Conservation (phyloP, 2,113 vertebrate species). For the Heterochromis multidens region DNA sequence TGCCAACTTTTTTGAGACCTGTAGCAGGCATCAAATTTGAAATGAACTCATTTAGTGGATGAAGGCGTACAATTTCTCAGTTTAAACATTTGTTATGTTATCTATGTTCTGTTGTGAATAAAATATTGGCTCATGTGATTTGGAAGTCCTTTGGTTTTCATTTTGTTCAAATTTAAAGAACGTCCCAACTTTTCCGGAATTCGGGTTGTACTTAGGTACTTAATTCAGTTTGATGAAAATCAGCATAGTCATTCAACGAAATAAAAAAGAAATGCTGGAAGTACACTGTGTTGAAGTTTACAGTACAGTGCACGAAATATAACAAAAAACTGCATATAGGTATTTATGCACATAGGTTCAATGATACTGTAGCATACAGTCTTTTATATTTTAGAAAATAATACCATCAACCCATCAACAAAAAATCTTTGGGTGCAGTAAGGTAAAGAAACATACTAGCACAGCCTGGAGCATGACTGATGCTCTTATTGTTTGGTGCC, state of each 20-base stretch:
- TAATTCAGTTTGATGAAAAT: background rate
- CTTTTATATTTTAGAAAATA: background rate
- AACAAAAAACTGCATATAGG: too few relatives aligned
- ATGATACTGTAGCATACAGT: background rate
- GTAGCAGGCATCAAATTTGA: too few relatives aligned
- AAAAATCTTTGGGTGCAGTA: background rate
- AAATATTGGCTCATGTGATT: too few relatives aligned
- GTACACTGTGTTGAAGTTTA: fast-evolving
- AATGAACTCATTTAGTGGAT: too few relatives aligned
- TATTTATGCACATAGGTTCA: background rate
- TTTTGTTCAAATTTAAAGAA: too few relatives aligned
- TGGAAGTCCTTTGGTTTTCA: too few relatives aligned
- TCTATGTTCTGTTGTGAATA: too few relatives aligned
- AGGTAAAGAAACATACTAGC: background rate
- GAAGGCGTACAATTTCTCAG: too few relatives aligned
- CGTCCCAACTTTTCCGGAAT: too few relatives aligned
- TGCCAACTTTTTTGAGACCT: too few relatives aligned
- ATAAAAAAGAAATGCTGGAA: background rate
- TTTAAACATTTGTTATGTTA: too few relatives aligned
- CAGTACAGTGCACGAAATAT: background rate
- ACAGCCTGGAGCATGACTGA: background rate
- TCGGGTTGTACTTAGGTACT: too few relatives aligned
- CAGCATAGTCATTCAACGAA: background rate
- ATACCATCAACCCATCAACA: background rate
- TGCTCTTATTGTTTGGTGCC: background rate